A percentile compares a stretch with the other conserved stretches of the same genome.
Evolutionary conservation across 2,888 invertebrate genomes (phyloP).

Genomic region (Orthonychiurus folsomi): DNA sequence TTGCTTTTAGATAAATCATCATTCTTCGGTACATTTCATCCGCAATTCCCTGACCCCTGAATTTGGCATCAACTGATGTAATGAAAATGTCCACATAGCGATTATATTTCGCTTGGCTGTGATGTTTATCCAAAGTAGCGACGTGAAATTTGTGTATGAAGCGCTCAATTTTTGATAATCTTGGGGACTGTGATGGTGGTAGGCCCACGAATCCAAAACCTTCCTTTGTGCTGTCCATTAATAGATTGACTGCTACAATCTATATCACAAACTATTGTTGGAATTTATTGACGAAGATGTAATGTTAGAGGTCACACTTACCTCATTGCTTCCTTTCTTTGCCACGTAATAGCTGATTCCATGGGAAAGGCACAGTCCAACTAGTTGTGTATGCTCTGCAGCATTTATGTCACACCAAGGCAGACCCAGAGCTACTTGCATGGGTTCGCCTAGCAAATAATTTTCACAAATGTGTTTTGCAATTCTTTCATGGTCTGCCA

Average conservation of each 20-base stretch:
- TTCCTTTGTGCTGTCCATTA: background rate
- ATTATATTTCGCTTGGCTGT: conserved; percentile 10
- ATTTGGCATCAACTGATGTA: conserved; percentile 24
- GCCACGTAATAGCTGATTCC: conserved; percentile 24
- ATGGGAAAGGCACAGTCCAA: conserved; percentile 22
- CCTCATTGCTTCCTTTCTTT: conserved; percentile 27
- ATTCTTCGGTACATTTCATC: conserved; percentile 27
- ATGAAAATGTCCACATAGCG: conserved; percentile 26
- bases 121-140: background rate
- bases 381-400: conserved; percentile 26
- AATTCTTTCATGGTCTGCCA: conserved; percentile 21
- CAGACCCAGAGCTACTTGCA: conserved; percentile 27
- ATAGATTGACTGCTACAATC: background rate
- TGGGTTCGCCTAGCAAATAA: conserved; percentile 25
- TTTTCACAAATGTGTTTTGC: conserved; percentile 25
- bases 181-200: too few relatives aligned
- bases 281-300: background rate
- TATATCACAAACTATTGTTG: background rate
- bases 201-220: background rate
- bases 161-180: too few relatives aligned
- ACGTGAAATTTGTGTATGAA: background rate
- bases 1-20: conserved; percentile 23
- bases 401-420: conserved; percentile 25
- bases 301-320: conserved; percentile 9
- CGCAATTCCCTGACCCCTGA: conserved; percentile 25